These are phyloP conservation scores for Myotis yumanensis DNA, from an alignment of 2,113 vertebrate species.

Conservation along the genomic window DNA sequence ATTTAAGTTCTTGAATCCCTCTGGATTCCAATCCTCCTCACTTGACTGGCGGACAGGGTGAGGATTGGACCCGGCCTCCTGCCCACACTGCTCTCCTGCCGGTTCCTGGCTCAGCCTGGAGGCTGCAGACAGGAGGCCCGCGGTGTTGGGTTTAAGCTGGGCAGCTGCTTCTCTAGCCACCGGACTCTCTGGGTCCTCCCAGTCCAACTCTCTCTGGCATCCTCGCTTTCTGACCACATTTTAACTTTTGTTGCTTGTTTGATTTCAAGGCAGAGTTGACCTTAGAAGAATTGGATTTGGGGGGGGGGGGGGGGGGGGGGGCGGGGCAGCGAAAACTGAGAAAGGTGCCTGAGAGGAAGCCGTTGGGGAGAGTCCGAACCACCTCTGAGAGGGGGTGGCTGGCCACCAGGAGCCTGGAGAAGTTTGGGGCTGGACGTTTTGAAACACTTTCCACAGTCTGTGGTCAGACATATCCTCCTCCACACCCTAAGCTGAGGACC, in stretches of 20 bases:
- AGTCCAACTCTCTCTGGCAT: background rate
- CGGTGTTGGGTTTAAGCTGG: background rate
- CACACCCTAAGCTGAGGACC: background rate
- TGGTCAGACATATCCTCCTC: background rate
- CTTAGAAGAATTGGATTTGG: background rate
- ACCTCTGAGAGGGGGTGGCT: background rate
- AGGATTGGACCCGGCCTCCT: background rate
- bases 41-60: background rate
- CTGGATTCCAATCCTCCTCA: background rate
- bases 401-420: background rate
- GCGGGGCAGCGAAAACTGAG: background rate
- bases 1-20: background rate
- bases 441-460: background rate
- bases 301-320: too few relatives aligned
- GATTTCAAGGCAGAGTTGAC: background rate
- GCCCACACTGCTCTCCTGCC: background rate
- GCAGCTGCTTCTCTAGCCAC: background rate
- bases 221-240: background rate
- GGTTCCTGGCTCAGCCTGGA: too few relatives aligned
- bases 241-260: background rate
- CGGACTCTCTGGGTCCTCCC: fast-evolving
- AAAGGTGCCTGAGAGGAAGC: background rate
- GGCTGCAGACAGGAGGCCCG: too few relatives aligned
- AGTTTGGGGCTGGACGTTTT: background rate
- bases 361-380: background rate